Evolutionary conservation across 2,888 invertebrate genomes (phyloP), one percentile per base, ranked within the genome.

Genomic region (Antheraea assamensis): DNA sequence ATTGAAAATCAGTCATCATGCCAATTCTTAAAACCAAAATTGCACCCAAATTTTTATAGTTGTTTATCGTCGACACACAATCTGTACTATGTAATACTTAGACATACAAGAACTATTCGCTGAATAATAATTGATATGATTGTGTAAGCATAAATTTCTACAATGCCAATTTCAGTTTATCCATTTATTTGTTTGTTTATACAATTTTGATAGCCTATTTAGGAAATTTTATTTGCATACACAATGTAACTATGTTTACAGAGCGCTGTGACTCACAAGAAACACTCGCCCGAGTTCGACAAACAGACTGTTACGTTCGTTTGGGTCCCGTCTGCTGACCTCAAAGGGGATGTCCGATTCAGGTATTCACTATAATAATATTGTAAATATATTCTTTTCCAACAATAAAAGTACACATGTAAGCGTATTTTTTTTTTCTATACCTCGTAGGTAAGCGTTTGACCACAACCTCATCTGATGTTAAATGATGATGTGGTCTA

Each of bases 191-290:
- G 19, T 72, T 72, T 66, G 8, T 49, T 64, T 72, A 49, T 2
- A n/a, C 13, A n/a, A 30, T 30, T 49, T 21, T 66, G n/a, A 17
- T 71, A 27, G 17, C 15, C 27, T 64, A 30, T 58, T 58, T 58
- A 24, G n/a, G 58, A 24, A 58, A 58, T 58, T 24, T 42, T 27
- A 27, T 61, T 61, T 17, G 17, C 61, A 27, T 17, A 17, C 27
- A 61, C 27, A 58, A 58, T 58, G n/a, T 58, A 24, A 58, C n/a
- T n/a, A n/a, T 24, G 21, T 61, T 61, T 61, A 15, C 87, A 97
- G 97, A 96, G 96, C 82, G 95, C 96, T 0, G 93, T 96, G 35
- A 97, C 97, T 4, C 97, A 97, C 88, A 95, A 95, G 83, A 96
- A 96, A 81, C 95, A 96, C 78, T 95, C 94, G 24, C 92, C 95